phyloP scores from a whole-genome alignment of 2,797 vertebrate genomes.

The Nyctalus aviator region DNA sequence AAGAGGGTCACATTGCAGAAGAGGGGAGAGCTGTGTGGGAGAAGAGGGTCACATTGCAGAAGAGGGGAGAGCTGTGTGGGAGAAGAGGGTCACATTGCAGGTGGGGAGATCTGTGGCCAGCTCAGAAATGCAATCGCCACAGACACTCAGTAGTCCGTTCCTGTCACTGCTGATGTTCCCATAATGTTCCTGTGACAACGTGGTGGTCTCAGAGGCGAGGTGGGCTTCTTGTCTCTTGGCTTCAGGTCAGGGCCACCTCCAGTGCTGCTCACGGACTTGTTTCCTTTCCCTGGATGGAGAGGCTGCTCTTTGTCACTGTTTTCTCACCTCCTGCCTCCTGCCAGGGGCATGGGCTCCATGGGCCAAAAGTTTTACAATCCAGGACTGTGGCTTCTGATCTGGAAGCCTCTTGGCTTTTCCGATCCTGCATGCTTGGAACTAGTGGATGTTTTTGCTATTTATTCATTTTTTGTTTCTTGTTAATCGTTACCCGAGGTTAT shows the following conservation, averaged over 20 bases:
- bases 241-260: background rate
- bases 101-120: no score
- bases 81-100: no score
- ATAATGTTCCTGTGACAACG: background rate
- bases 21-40: no score
- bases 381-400: background rate
- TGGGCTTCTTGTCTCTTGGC: background rate
- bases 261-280: background rate
- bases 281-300: background rate
- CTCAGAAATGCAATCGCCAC: background rate
- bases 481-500: no score
- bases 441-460: no score
- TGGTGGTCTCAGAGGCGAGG: background rate
- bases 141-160: background rate
- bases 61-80: no score
- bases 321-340: background rate
- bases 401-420: background rate
- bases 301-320: background rate
- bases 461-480: no score
- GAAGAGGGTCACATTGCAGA: no score
- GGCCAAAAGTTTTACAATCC: background rate
- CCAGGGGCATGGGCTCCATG: background rate
- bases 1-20: no score
- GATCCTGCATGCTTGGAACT: background rate
- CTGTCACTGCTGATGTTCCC: background rate